Conservation (phyloP, 2,113 vertebrate species). For the Leptobrachium leishanense region DNA sequence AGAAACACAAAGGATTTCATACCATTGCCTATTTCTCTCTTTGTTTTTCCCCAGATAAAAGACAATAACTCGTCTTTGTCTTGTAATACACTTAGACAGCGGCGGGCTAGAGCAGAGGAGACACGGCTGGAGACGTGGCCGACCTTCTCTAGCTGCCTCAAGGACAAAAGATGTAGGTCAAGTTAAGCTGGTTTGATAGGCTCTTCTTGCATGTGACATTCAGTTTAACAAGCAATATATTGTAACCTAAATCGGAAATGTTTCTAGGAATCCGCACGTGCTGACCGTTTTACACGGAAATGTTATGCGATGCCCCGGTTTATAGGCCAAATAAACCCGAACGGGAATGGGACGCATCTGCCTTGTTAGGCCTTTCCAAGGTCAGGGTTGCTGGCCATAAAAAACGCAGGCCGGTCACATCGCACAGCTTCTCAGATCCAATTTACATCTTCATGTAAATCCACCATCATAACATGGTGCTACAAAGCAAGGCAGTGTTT, state of each 20-base stretch:
- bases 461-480: conserved; percentile 67
- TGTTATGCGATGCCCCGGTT: conserved; percentile 34
- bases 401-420: background rate
- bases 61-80: background rate
- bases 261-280: conserved; percentile 4
- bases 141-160: conserved; percentile 28
- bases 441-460: conserved; percentile 71
- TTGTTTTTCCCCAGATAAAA: background rate
- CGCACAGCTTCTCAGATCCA: conserved; percentile 64
- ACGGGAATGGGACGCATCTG: conserved; percentile 11
- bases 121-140: background rate
- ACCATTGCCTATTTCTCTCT: background rate
- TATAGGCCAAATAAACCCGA: conserved; percentile 42
- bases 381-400: conserved; percentile 16
- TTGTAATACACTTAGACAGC: too few species aligned
- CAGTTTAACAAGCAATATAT: conserved; percentile 42
- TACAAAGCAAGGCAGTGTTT: conserved; percentile 68
- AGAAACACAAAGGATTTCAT: background rate
- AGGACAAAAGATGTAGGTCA: conserved; percentile 23
- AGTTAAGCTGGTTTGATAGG: background rate
- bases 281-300: conserved; percentile 8
- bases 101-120: too few species aligned
- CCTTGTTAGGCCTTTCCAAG: conserved; percentile 28
- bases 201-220: conserved; percentile 38
- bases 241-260: conserved; percentile 25